A percentile compares a stretch with the other conserved stretches of the same genome.
Conservation (phyloP, 1,140 invertebrate species). For the Goniozus legneri region DNA sequence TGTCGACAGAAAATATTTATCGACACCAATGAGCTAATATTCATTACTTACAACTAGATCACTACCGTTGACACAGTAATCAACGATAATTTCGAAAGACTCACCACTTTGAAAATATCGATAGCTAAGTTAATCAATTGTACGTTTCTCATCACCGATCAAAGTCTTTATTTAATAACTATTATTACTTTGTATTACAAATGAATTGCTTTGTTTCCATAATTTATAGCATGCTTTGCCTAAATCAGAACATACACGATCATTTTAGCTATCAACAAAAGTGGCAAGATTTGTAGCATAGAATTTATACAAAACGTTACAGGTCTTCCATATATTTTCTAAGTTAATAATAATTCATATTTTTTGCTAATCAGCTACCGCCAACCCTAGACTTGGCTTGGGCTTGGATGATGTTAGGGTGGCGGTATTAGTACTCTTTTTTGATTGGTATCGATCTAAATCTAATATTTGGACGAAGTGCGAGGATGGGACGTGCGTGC, state of each 20-base stretch:
- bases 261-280: constrained; percentile 27
- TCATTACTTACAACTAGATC: constrained; percentile 30
- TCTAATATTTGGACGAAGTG: constrained; percentile 47
- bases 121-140: not conserved
- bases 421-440: constrained; percentile 17
- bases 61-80: constrained; percentile 26
- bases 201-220: constrained; percentile 14
- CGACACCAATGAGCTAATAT: constrained; percentile 26
- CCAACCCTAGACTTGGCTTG: constrained; percentile 16
- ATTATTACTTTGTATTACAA: constrained; percentile 28
- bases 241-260: constrained; percentile 28
- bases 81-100: constrained; percentile 28
- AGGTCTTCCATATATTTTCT: constrained; percentile 38
- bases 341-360: constrained; percentile 30
- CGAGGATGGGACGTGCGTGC: constrained; percentile 45
- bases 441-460: constrained; percentile 45
- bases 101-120: not conserved
- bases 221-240: constrained; percentile 13
- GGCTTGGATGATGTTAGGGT: constrained; percentile 18
- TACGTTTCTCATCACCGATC: not conserved
- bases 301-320: constrained; percentile 34
- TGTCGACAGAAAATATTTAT: constrained; percentile 22
- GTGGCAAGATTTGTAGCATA: constrained; percentile 22
- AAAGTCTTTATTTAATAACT: constrained; percentile 29
- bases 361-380: constrained; percentile 28